Evolutionary conservation across 2,113 vertebrate genomes (phyloP), one percentile per base, ranked within the genome.

Genomic region (Mastomys natalensis): DNA sequence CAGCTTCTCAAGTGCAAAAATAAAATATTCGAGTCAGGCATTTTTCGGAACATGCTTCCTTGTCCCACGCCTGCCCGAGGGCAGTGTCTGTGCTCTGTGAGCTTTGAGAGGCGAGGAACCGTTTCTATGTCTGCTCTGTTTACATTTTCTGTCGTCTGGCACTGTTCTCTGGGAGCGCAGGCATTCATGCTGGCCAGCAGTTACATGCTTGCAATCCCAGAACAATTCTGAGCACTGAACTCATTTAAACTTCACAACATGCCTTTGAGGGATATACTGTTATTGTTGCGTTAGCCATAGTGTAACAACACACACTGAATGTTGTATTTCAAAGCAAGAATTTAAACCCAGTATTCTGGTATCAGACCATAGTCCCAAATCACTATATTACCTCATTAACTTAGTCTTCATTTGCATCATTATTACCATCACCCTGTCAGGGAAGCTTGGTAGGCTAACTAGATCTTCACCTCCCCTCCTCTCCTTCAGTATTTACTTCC

Each of bases 1-100:
- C 89, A 72, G 53, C 53, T 96, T 91, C 82, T 87, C 17, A 43
- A 91, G 87, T 64, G 24, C 31, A 93, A 89, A 95, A 94, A 76
- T 68, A 24, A 95, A 95, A 91, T 91, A 86, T 48, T 91, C 12
- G 5, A 45, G 45, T 37, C 77, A 91, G n/a, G 73, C 37, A 55
- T 93, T 91, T 60, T 76, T 58, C 19, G 24, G 34, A 78, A 40
- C 24, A 37, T 29, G 51, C 87, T 76, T 60, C 17, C n/a, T 58
- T 89, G 51, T 64, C 66, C 58, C 43, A 51, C 0, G 1, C 8
- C 77, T 85, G n/a, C 73, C 40, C 15, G 34, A 43, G 37, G 86
- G 72, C 13, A 87, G 62, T 91, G 11, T 51, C 34, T 78, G 26
- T 85, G 11, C 89, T 84, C 16, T 15, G 17, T 66, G 62, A 58